A percentile compares a stretch with the other conserved stretches of the same genome.
These are phyloP conservation scores for Cephalopachus bancanus DNA, from an alignment of 2,797 vertebrate genomes.

Conservation along the genomic window DNA sequence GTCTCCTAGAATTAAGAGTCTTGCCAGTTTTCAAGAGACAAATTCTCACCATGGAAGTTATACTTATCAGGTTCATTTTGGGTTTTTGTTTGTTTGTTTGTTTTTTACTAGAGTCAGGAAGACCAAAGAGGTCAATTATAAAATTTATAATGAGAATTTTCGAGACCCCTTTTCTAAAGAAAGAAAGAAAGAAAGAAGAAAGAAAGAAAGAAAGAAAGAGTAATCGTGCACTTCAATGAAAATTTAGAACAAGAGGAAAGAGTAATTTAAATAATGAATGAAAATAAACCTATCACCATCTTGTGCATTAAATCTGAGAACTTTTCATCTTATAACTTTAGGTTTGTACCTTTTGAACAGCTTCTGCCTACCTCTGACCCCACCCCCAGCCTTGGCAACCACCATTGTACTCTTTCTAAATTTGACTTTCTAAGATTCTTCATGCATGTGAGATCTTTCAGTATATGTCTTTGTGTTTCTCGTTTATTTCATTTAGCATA, in stretches of 20 bases:
- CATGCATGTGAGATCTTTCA: too few species aligned
- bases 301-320: not conserved
- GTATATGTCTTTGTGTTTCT: not conserved
- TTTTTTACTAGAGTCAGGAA: not conserved
- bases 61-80: not conserved
- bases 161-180: not conserved
- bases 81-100: too few species aligned
- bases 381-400: not conserved
- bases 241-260: not conserved
- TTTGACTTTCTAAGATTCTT: not conserved
- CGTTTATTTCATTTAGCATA: not conserved
- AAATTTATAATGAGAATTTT: not conserved
- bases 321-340: not conserved
- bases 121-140: too few species aligned
- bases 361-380: not conserved
- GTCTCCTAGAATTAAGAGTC: not conserved
- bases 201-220: not conserved
- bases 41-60: not conserved
- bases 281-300: not conserved
- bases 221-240: not conserved
- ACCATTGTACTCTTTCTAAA: not conserved
- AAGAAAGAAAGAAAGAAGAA: not conserved
- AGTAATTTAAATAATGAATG: not conserved
- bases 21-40: not conserved
- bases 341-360: not conserved